Evolutionary conservation across 2,888 invertebrate genomes (phyloP).

Genomic region (Dilophus febrilis): DNA sequence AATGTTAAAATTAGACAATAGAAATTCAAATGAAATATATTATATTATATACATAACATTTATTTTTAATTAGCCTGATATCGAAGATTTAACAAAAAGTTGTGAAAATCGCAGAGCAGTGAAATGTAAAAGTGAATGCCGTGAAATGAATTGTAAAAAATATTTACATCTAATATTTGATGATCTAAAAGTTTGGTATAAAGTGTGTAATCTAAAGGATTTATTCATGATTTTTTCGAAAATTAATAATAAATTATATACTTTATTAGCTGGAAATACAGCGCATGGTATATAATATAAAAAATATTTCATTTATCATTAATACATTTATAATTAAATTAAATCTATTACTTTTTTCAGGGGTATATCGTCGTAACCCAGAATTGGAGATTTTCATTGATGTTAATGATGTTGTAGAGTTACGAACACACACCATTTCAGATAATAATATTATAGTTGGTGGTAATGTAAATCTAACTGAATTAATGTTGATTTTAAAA

Average conservation of each 20-base stretch:
- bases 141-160: constrained; percentile 19
- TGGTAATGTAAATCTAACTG: constrained; percentile 34
- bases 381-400: constrained; percentile 40
- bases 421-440: constrained; percentile 24
- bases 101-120: constrained; percentile 21
- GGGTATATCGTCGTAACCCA: constrained; percentile 30
- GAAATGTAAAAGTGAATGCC: constrained; percentile 21
- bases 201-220: constrained; percentile 36
- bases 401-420: constrained; percentile 37
- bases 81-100: constrained; percentile 21
- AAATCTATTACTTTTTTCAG: not conserved
- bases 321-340: too few species aligned
- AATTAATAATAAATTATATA: constrained; percentile 33
- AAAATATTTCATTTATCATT: too few species aligned
- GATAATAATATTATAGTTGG: constrained; percentile 24
- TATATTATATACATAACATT: too few species aligned
- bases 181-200: constrained; percentile 35
- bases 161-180: constrained; percentile 11
- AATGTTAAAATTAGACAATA: too few species aligned
- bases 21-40: too few species aligned
- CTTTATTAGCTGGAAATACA: constrained; percentile 57
- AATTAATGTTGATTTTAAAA: constrained; percentile 32
- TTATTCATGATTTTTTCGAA: constrained; percentile 37
- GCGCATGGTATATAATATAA: constrained; percentile 40
- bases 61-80: constrained; percentile 26